Conservation (phyloP, 2,113 vertebrate species). For the Ailuropoda melanoleuca region DNA sequence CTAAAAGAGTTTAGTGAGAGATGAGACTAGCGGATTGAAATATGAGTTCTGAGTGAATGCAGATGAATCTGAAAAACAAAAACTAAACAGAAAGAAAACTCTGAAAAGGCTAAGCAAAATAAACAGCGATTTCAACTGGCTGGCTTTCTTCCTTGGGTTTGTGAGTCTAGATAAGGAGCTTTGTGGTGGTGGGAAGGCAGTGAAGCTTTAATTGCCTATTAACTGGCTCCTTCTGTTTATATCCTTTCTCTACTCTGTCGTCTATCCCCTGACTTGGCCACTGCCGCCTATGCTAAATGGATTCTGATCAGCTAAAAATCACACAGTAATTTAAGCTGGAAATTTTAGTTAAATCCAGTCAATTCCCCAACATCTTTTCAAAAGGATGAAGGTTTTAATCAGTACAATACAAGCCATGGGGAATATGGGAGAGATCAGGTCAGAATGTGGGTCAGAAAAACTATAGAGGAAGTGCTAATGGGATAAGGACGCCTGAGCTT, state of each 20-base stretch:
- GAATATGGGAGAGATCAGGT: constrained; percentile 79
- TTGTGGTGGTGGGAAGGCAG: constrained; percentile 46
- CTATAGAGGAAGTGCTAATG: constrained; percentile 79
- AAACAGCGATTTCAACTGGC: constrained; percentile 14
- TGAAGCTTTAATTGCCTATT: constrained; percentile 71
- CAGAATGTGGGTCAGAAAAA: constrained; percentile 83
- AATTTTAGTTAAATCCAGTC: constrained; percentile 68
- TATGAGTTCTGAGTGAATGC: neutral
- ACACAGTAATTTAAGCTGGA: constrained; percentile 72
- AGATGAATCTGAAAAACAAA: neutral
- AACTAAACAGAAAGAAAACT: neutral
- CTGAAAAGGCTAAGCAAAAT: neutral
- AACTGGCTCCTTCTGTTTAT: constrained; percentile 55
- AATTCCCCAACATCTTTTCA: constrained; percentile 72
- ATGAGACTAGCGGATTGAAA: neutral
- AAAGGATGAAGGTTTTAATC: constrained; percentile 75
- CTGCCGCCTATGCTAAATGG: constrained; percentile 29
- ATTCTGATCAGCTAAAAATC: constrained; percentile 72
- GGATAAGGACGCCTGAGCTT: constrained; percentile 73
- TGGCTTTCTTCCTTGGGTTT: constrained; percentile 54
- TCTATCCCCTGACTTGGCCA: constrained; percentile 38
- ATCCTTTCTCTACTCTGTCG: neutral
- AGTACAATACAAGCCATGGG: constrained; percentile 72
- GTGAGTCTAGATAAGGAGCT: constrained; percentile 64
- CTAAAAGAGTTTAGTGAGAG: neutral